Evolutionary conservation across 2,113 vertebrate species (phyloP).

Genomic region (Oncorhynchus clarkii): DNA sequence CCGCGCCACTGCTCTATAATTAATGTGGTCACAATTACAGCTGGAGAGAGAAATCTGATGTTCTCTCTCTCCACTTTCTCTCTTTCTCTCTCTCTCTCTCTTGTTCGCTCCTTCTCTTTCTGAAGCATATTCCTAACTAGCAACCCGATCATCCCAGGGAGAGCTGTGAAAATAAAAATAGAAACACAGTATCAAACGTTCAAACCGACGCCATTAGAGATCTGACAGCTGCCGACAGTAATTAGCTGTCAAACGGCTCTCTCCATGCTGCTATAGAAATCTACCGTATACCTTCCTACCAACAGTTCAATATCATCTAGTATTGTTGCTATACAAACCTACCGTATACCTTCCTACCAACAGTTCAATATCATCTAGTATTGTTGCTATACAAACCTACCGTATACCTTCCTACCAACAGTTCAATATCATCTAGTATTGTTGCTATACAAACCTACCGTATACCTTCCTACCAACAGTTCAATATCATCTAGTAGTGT

Average conservation of each 20-base stretch:
- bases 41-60: conserved; percentile 62
- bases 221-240: conserved; percentile 73
- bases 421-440: no score
- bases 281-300: conserved; percentile 2
- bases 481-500: no score
- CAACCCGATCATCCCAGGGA: conserved; percentile 70
- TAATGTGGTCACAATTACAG: conserved; percentile 69
- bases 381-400: no score
- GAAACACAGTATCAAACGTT: conserved; percentile 67
- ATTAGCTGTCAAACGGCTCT: conserved; percentile 66
- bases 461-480: no score
- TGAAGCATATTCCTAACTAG: conserved; percentile 24
- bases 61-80: conserved; percentile 25
- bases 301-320: conserved; percentile 39
- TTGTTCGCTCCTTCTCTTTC: conserved; percentile 10
- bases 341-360: no score
- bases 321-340: no score
- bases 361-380: no score
- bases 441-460: no score
- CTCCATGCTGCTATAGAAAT: conserved; percentile 23
- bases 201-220: conserved; percentile 55
- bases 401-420: no score
- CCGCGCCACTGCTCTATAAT: conserved; percentile 61
- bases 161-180: conserved; percentile 69
- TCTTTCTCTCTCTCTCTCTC: not conserved